Base-by-base conservation (phyloP, 2,888 invertebrate genomes). In the Zaprionus lineosus region DNA sequence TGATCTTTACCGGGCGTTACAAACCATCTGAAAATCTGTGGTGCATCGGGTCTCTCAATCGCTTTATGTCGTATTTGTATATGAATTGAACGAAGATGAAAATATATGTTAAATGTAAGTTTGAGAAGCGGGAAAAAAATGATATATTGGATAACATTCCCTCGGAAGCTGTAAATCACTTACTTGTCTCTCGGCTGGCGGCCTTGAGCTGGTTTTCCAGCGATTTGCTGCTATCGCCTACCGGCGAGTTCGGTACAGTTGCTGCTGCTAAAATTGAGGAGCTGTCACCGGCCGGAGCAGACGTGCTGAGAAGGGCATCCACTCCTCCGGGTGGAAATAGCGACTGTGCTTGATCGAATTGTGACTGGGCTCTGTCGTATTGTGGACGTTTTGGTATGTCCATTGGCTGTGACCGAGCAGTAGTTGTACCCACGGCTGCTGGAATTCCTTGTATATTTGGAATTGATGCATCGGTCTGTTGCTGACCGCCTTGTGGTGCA, bases 351-450 rank as follows among this genome's bases (percentile, higher is more conserved):
- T 61, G 58, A n/a, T 85, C 81, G 16, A 78, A 74, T 16, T 81
- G 86, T 1, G 90, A 90, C n/a, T 87, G 87, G 19, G 89, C 79
- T 8, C 89, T 86, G 40, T 68, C 70, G 33, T 88, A 90, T 0
- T 75, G 33, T 1, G 82, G 65, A 24, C 75, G 65, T 29, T 88
- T 88, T 0, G 94, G 94, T 31, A 94, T 93, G 70, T 93, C 91
- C 11, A 94, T 91, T 3, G 94, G 94, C 1, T 92, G 92, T 59
- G 93, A 93, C 1, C 93, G 63, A 0, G 0, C 91, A 1, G 92
- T 91, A 1, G 93, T 92, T 6, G 33, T n/a, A n/a, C n/a, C 8
- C 16, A 26, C 7, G 26, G 50, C 92, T 33, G 39, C 60, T 31
- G 12, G 73, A 15, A n/a, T n/a, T n/a, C n/a, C n/a, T n/a, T n/a